phyloP scores from a whole-genome alignment of 2,888 invertebrate species.

The Trissoscelio sp. region DNA sequence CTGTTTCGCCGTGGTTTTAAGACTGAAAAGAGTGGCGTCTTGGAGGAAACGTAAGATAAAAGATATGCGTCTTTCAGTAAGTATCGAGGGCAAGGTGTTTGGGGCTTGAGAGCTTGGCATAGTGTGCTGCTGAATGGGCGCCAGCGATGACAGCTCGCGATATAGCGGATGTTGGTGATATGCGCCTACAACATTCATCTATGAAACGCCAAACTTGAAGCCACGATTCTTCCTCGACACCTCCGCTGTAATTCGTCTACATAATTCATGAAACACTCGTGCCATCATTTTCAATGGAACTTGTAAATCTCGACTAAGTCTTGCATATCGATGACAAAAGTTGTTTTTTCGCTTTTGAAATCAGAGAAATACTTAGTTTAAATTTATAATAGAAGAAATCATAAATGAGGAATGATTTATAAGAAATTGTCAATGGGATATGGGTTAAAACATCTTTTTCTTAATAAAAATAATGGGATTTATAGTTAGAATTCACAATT shows the following conservation, averaged over 20 bases:
- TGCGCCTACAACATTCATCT: constrained; percentile 71
- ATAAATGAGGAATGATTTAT: too few species aligned
- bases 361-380: too few species aligned
- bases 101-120: constrained; percentile 41
- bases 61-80: constrained; percentile 50
- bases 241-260: constrained; percentile 70
- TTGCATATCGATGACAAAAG: constrained; percentile 35
- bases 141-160: constrained; percentile 71
- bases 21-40: constrained; percentile 33
- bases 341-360: not conserved
- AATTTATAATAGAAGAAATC: not conserved
- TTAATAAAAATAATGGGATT: too few species aligned
- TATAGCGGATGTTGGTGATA: constrained; percentile 72
- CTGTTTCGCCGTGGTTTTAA: not conserved
- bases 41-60: constrained; percentile 36
- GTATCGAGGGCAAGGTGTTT: constrained; percentile 65
- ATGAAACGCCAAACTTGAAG: constrained; percentile 69
- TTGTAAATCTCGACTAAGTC: constrained; percentile 33
- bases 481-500: too few species aligned
- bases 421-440: too few species aligned
- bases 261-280: constrained; percentile 74
- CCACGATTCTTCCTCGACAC: constrained; percentile 62
- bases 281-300: constrained; percentile 21
- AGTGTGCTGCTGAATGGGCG: constrained; percentile 49
- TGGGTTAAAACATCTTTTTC: too few species aligned